Evolutionary conservation across 2,888 invertebrate genomes (phyloP).

Genomic region (Tinea trinotella): DNA sequence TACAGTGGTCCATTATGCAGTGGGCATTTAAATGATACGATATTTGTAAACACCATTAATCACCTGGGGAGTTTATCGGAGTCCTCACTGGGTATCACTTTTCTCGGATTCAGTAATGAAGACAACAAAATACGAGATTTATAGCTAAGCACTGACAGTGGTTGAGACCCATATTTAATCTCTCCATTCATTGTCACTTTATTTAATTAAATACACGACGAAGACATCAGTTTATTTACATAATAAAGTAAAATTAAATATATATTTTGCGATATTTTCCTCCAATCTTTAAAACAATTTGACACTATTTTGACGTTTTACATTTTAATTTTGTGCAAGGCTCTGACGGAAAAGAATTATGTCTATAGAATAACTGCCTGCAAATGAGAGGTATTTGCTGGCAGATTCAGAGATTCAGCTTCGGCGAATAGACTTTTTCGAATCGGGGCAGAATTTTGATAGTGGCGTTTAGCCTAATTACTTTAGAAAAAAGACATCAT

Average conservation of each 20-base stretch:
- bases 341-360: too few species aligned
- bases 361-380: too few species aligned
- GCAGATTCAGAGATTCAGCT: too few species aligned
- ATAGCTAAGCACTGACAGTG: slow-evolving; percentile 52
- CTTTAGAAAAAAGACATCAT: too few species aligned
- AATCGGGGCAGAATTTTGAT: too few species aligned
- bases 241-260: neutral
- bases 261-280: neutral
- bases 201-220: neutral
- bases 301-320: neutral
- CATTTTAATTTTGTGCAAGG: neutral
- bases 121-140: slow-evolving; percentile 69
- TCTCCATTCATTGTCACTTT: slow-evolving; percentile 31
- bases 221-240: slow-evolving; percentile 8
- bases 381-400: too few species aligned
- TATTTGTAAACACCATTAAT: slow-evolving; percentile 21
- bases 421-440: too few species aligned
- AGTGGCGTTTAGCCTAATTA: too few species aligned
- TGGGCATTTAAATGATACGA: neutral
- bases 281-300: neutral
- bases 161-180: slow-evolving; percentile 41
- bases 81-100: slow-evolving; percentile 75
- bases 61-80: slow-evolving; percentile 53
- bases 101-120: slow-evolving; percentile 75
- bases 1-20: too few species aligned